Evolutionary conservation across 1,140 invertebrate species (phyloP).

Genomic region (Euura lappo): DNA sequence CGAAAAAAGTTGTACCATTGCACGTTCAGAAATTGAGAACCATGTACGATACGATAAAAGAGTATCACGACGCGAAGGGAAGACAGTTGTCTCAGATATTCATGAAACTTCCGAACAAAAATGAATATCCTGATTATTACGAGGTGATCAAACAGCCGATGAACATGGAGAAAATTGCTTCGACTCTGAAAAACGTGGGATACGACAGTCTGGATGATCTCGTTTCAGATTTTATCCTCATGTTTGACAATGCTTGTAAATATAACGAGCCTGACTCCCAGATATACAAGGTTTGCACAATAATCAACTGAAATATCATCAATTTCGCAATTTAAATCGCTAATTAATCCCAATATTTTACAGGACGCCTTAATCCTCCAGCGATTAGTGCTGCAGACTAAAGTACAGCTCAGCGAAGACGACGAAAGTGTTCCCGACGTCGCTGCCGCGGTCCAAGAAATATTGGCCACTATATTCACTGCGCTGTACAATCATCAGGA

Average conservation of each 20-base stretch:
- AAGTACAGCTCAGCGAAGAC: slow-evolving; percentile 84
- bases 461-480: slow-evolving; percentile 91
- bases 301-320: slow-evolving; percentile 21
- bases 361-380: slow-evolving; percentile 93
- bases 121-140: slow-evolving; percentile 96
- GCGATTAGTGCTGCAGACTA: slow-evolving; percentile 89
- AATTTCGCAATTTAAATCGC: background rate
- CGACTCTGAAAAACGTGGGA: slow-evolving; percentile 78
- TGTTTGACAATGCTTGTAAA: slow-evolving; percentile 99
- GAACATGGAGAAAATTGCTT: slow-evolving; percentile 94
- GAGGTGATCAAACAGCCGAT: slow-evolving; percentile 98
- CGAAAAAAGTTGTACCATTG: slow-evolving; percentile 63
- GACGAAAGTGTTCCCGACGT: slow-evolving; percentile 91
- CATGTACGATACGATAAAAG: slow-evolving; percentile 88
- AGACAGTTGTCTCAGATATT: slow-evolving; percentile 90
- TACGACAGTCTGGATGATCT: slow-evolving; percentile 92
- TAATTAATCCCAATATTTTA: background rate
- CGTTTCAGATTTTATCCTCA: slow-evolving; percentile 91
- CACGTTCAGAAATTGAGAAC: slow-evolving; percentile 81
- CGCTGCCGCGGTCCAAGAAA: slow-evolving; percentile 84
- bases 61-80: slow-evolving; percentile 88
- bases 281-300: slow-evolving; percentile 87
- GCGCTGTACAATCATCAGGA: slow-evolving; percentile 96
- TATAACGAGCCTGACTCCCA: slow-evolving; percentile 99
- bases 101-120: slow-evolving; percentile 93